Evolutionary conservation across 2,888 invertebrate genomes (phyloP).

Genomic region (Resseliella maxima): DNA sequence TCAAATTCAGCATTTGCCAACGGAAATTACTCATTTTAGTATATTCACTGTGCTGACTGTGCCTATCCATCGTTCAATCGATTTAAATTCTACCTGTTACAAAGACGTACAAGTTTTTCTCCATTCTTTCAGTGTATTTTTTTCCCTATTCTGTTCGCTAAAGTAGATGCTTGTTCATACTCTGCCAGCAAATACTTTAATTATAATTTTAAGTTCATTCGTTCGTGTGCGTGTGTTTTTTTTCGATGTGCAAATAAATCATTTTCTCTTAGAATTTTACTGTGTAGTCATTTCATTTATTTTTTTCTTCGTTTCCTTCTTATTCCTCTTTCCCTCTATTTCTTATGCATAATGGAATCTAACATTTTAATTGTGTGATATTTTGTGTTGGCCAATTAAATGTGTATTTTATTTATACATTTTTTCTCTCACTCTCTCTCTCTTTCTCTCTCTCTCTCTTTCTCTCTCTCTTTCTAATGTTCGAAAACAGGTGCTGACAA

Average conservation of each 20-base stretch:
- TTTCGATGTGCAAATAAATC: too few species aligned
- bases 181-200: background rate
- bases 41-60: background rate
- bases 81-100: slow-evolving; percentile 32
- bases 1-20: background rate
- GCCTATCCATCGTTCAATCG: background rate
- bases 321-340: too few species aligned
- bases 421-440: too few species aligned
- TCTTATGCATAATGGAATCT: too few species aligned
- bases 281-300: too few species aligned
- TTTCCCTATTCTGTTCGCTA: background rate
- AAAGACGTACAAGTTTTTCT: background rate
- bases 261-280: background rate
- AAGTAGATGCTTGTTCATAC: background rate
- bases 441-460: too few species aligned
- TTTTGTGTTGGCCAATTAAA: too few species aligned
- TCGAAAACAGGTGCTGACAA: slow-evolving; percentile 39
- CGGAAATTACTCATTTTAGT: slow-evolving; percentile 28
- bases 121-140: too few species aligned
- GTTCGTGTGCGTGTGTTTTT: background rate
- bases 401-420: too few species aligned
- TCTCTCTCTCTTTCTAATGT: too few species aligned
- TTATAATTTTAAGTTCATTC: slow-evolving; percentile 26
- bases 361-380: too few species aligned
- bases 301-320: too few species aligned